Evolutionary conservation across 2,113 vertebrate genomes (phyloP), one percentile per base, ranked within the genome.

Genomic region (Sarotherodon lohbergeri): DNA sequence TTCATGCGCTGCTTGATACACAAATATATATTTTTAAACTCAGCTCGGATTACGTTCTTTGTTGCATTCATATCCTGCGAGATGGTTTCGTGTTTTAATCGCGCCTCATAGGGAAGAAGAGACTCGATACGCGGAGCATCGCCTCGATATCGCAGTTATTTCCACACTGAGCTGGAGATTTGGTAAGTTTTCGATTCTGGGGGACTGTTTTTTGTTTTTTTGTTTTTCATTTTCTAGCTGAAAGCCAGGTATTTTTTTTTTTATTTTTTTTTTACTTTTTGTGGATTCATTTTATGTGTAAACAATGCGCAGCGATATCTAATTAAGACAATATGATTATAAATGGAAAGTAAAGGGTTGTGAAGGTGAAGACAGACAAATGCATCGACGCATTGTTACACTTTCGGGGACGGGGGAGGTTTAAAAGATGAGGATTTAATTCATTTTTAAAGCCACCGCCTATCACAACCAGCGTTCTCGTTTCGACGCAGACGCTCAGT

Each of bases 31-130:
- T 68, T 6, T 22, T 56, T 19, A 39, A 78, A 22, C 34, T 92
- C 85, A 50, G 80, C 56, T 80, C 57, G 88, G 88, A 91, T 89
- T 89, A 83, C 86, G 68, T 24, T 85, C 41, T 82, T 71, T 27
- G 68, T 85, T 85, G 81, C 83, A n/a, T 86, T 80, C 19, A 14
- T 59, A 43, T 68, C 83, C 34, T 66, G 32, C 83, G 87, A 48
- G 85, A 94, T 95, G 94, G 59, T 94, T 87, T 90, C 24, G 32
- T 48, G 80, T 71, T 94, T 90, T 85, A 19, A 73, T 56, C 55
- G 11, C 73, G 34, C 55, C 32, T 71, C 82, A 50, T 56, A 46
- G 81, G 90, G 85, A 81, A 84, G 88, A 82, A 61, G 39, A 79
- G 59, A 81, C 6, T 36, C 41, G 46, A 84, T 86, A 91, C 89